Evolutionary conservation across 2,797 vertebrate species (phyloP).

Genomic region (Eupleurogrammus muticus): DNA sequence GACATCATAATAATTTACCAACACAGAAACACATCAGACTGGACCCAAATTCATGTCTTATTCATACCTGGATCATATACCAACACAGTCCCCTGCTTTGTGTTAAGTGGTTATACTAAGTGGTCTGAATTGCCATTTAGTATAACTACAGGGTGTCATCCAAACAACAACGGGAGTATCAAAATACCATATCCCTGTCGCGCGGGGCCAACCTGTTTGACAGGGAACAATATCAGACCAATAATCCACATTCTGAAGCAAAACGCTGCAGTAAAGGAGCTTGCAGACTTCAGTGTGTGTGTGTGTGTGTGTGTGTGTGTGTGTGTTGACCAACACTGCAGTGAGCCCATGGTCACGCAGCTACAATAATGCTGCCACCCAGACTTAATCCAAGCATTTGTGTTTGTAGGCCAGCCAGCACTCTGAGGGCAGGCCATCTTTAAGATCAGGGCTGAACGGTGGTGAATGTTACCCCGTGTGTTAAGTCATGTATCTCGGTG

Average conservation of each 20-base stretch:
- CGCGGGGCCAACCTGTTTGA: neutral
- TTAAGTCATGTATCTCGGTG: no score
- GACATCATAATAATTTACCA: no score
- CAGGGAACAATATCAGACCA: neutral
- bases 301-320: no score
- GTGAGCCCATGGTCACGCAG: slow-evolving; percentile 6
- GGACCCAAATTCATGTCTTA: no score
- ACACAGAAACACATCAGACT: no score
- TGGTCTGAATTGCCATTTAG: neutral
- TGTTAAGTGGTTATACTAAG: no score
- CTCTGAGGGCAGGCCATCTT: slow-evolving; percentile 34
- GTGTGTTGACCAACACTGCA: slow-evolving; percentile 9
- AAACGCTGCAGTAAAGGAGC: slow-evolving; percentile 5
- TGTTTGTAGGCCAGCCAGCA: slow-evolving; percentile 63
- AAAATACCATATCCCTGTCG: no score
- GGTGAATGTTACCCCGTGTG: neutral
- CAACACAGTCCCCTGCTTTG: no score
- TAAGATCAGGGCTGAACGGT: slow-evolving; percentile 19
- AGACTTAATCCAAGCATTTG: slow-evolving; percentile 66
- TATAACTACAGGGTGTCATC: neutral
- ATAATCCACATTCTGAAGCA: neutral
- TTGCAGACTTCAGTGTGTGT: neutral
- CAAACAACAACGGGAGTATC: neutral
- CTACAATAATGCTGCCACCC: slow-evolving; percentile 44
- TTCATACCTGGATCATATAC: no score